phyloP scores from a whole-genome alignment of 1,140 invertebrate species.

The Arctopsyche grandis region DNA sequence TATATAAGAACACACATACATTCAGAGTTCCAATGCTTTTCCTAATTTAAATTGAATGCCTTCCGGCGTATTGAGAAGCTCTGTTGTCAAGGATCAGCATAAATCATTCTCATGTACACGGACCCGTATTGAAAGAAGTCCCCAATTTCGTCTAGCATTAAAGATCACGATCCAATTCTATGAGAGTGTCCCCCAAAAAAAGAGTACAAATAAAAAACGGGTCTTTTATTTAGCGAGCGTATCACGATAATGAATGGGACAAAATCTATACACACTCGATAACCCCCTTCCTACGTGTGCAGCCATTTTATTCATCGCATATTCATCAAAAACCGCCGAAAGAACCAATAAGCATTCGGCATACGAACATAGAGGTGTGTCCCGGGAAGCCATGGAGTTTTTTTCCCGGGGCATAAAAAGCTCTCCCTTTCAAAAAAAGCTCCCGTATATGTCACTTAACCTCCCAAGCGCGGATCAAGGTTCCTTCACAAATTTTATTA shows the following conservation, averaged over 20 bases:
- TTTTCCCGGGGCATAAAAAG: constrained; percentile 22
- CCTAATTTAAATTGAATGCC: no score
- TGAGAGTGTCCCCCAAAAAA: not conserved
- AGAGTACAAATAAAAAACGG: not conserved
- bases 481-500: constrained; percentile 38
- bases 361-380: constrained; percentile 18
- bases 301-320: constrained; percentile 31
- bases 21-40: no score
- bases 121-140: no score
- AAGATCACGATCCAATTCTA: not conserved
- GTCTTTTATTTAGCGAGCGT: not conserved
- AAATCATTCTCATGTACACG: not conserved
- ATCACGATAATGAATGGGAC: constrained; percentile 32
- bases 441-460: constrained; percentile 31
- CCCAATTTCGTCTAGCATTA: not conserved
- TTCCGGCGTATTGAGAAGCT: no score
- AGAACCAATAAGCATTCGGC: constrained; percentile 32
- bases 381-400: constrained; percentile 16
- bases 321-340: constrained; percentile 32
- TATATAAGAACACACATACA: no score
- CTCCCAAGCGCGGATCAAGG: constrained; percentile 24
- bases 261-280: constrained; percentile 27
- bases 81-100: not conserved
- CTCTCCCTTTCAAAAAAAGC: constrained; percentile 11
- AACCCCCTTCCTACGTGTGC: constrained; percentile 19